Base-by-base conservation (phyloP, 1,140 invertebrate genomes). In the Elymnias hypermnestra region DNA sequence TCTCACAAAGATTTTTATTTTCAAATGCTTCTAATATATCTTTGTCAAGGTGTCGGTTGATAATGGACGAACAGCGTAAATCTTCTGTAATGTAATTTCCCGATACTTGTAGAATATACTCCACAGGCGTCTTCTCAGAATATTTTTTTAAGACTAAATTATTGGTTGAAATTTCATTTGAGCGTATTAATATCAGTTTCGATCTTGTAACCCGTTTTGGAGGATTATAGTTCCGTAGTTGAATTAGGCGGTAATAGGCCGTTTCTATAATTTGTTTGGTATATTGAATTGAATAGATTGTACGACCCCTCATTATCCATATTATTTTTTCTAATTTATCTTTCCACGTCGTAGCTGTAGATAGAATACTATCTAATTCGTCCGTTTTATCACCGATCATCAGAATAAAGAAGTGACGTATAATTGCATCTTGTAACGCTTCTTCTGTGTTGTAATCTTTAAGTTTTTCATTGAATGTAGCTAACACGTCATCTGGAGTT, bases 1-100 rank as follows among this genome's bases (percentile, higher is more conserved):
- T 55, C 13, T 48, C 47, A 37, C 53, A 56, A 1, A 44, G 41
- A 18, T 56, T 72, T 6, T 25, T 59, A 0, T 53, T 53, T 4
- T 63, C 37, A 22, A 61, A 74, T 0, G 2, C 28, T 23, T 66
- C 18, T 7, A 66, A n/a, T 5, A 67, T 49, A 3, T 57, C 48
- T 3, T 35, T 35, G 14, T 58, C 52, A 4, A 76, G 31, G 31
- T 72, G 46, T 7, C 26, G 33, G 26, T 77, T 77, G 1, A 77
- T 35, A 9, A 72, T 60, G 0, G 56, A 41, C 1, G 63, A 37
- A 36, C 61, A 71, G 5, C 26, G 39, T 18, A 65, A 33, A 23
- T 76, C 65, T 4, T 45, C 5, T 4, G 57, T 12, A 4, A 51
- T 44, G 4, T 43, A 18, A 1, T 47, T 39, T 7, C 65, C 36